Evolutionary conservation across 2,797 vertebrate species (phyloP).

Genomic region (Sebastes miniatus): DNA sequence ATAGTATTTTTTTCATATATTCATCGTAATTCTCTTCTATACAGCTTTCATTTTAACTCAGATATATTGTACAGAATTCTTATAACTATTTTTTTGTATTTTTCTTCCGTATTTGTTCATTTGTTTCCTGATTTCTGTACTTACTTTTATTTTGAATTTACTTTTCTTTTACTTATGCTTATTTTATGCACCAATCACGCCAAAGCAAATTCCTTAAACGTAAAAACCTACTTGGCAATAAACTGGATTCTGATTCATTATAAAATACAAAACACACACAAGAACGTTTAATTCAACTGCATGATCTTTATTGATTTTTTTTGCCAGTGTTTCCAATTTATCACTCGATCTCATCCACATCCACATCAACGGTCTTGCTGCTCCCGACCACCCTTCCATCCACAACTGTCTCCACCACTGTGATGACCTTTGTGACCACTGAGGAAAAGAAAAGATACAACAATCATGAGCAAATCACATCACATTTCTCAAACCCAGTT

Average conservation of each 20-base stretch:
- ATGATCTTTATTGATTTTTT: constrained; percentile 65
- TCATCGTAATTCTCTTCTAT: too few relatives aligned
- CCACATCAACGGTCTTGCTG: constrained; percentile 64
- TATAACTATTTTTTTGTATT: too few relatives aligned
- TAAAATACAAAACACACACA: not conserved
- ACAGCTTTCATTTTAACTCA: too few relatives aligned
- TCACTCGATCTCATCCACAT: constrained; percentile 60
- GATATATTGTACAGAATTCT: too few relatives aligned
- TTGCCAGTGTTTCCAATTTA: not conserved
- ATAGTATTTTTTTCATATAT: too few relatives aligned
- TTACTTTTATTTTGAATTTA: too few relatives aligned
- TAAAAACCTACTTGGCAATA: too few relatives aligned
- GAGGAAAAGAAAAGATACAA: constrained; percentile 6
- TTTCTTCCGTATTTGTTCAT: too few relatives aligned
- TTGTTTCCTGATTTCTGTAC: too few relatives aligned
- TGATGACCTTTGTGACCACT: constrained; percentile 77
- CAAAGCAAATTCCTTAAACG: too few relatives aligned
- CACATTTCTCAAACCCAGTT: not conserved
- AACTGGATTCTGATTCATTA: not conserved
- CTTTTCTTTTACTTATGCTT: too few relatives aligned
- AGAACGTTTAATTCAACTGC: constrained; percentile 35
- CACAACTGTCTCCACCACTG: constrained; percentile 74
- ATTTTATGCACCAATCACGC: too few relatives aligned
- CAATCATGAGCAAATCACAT: not conserved
- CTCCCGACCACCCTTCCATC: constrained; percentile 66